Evolutionary conservation across 2,888 invertebrate genomes (phyloP).

Genomic region (Nipponacmea schrenckii): DNA sequence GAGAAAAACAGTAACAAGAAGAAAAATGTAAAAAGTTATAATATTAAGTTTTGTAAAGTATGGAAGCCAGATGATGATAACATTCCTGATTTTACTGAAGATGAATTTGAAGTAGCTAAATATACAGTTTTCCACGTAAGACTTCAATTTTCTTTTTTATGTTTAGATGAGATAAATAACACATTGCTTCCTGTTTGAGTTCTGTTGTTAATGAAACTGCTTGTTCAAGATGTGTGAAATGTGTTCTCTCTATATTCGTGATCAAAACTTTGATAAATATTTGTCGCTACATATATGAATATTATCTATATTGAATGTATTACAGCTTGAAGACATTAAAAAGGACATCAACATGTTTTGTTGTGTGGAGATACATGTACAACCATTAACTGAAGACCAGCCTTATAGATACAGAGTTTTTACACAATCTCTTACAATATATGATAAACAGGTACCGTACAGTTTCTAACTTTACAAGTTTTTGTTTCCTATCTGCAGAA

Average conservation of each 20-base stretch:
- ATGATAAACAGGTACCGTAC: slow-evolving; percentile 35
- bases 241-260: too few species aligned
- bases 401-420: slow-evolving; percentile 39
- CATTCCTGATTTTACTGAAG: slow-evolving; percentile 45
- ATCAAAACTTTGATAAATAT: too few species aligned
- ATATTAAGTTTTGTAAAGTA: slow-evolving; percentile 38
- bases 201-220: too few species aligned
- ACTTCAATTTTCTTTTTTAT: background rate
- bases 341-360: slow-evolving; percentile 30
- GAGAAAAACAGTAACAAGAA: slow-evolving; percentile 35
- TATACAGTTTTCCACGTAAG: slow-evolving; percentile 48
- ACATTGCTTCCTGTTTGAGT: too few species aligned
- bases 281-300: background rate
- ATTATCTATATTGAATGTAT: slow-evolving; percentile 8
- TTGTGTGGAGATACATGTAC: slow-evolving; percentile 53
- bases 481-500: background rate
- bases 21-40: slow-evolving; percentile 33
- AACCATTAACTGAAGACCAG: slow-evolving; percentile 14
- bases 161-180: background rate
- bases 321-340: slow-evolving; percentile 42
- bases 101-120: slow-evolving; percentile 52
- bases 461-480: background rate
- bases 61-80: slow-evolving; percentile 46
- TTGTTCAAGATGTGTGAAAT: background rate
- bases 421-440: slow-evolving; percentile 37